A percentile compares a stretch with the other conserved stretches of the same genome.
phyloP scores from a whole-genome alignment of 2,113 vertebrate genomes.

The Pangasianodon gigas region DNA sequence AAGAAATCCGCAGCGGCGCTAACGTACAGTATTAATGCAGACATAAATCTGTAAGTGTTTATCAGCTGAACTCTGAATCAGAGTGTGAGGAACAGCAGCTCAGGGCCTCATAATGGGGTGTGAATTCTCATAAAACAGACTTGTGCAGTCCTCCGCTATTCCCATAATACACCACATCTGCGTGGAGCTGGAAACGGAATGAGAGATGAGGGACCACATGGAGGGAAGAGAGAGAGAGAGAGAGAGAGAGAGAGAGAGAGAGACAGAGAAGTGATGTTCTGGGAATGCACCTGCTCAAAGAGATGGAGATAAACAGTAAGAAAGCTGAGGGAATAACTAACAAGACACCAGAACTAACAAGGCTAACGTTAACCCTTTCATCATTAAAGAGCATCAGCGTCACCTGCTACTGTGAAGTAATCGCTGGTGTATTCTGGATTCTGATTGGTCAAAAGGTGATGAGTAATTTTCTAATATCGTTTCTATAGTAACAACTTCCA shows the following conservation, averaged over 20 bases:
- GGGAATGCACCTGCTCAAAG: not conserved
- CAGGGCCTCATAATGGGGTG: not conserved
- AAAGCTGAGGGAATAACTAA: not conserved
- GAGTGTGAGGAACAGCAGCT: constrained; percentile 28
- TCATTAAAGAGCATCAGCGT: not conserved
- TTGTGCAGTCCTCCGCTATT: not conserved
- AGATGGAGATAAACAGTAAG: not conserved
- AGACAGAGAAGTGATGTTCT: not conserved
- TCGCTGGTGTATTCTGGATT: not conserved
- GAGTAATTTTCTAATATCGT: not conserved
- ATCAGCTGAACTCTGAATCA: constrained; percentile 29
- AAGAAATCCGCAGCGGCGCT: not conserved
- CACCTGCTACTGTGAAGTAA: not conserved
- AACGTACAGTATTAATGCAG: constrained; percentile 13
- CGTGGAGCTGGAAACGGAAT: not conserved
- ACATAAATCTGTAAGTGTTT: constrained; percentile 32
- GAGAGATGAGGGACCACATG: not conserved
- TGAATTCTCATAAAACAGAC: constrained; percentile 12
- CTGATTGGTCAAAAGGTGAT: not conserved
- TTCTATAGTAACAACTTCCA: not conserved
- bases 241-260: not conserved
- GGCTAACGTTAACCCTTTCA: not conserved
- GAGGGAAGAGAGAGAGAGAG: not conserved
- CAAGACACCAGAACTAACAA: not conserved
- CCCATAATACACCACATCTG: constrained; percentile 18